Base-by-base conservation (phyloP, 2,888 invertebrate genomes). In the Orchestes rusci region DNA sequence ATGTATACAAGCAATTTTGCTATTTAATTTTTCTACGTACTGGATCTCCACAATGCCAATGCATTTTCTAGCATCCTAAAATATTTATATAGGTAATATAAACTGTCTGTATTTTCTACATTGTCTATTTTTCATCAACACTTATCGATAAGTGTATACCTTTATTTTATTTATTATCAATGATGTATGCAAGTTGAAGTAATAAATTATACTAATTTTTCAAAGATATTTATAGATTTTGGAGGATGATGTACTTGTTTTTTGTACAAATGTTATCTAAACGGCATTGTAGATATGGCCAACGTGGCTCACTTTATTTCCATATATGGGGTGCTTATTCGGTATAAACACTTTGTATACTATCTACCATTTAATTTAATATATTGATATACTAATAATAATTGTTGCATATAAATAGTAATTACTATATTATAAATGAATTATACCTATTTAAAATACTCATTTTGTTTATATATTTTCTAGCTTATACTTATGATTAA, bases 31-130 rank as follows among this genome's bases (percentile, higher is more conserved):
- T n/a, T n/a, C n/a, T n/a, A n/a, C n/a, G n/a, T n/a, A n/a, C n/a
- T n/a, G n/a, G 66, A 66, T 66, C 65, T 66, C 66, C 62, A 59
- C 59, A 63, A 66, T 65, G 62, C 64, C 65, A 64, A 62, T 63
- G 63, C 45, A 45, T 43, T 23, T 39, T 23, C 10, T 23, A 7
- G 23, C 7, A 7, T 23, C 10, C 10, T 7, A 23, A 7, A 30
- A 10, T 30, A 30, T 30, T 10, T 30, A n/a, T 12, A 10, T 30
- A n/a, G 12, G 10, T 30, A 30, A 30, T 12, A 5, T 30, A 5
- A 10, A 30, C 12, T 10, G 12, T 30, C 5, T 5, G 12, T 57
- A 56, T 59, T 60, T 60, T 59, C 53, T 62, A 61, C 60, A 45
- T 51, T 51, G 45, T 30, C 34, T 40, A 18, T 30, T 35, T 56